These are phyloP conservation scores for Phylloscopus trochilus DNA, from an alignment of 2,113 vertebrate species.

Conservation along the genomic window DNA sequence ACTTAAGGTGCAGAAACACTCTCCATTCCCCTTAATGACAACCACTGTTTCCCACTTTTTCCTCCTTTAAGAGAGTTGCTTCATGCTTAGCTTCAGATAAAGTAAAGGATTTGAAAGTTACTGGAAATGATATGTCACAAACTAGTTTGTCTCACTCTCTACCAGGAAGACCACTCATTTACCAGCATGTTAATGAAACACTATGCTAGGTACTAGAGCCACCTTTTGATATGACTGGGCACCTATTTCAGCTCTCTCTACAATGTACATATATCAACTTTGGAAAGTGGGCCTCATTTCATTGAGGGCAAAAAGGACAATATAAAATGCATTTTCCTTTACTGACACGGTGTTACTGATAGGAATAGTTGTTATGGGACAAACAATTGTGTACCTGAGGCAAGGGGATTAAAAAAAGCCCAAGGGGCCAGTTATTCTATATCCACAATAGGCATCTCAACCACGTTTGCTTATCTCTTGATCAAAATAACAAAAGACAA, in stretches of 20 bases:
- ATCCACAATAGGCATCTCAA: neutral
- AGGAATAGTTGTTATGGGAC: neutral
- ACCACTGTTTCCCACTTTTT: neutral
- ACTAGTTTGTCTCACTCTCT: neutral
- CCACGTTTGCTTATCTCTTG: neutral
- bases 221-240: neutral
- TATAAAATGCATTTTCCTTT: neutral
- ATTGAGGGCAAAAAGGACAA: neutral
- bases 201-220: neutral
- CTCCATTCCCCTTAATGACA: neutral
- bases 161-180: neutral
- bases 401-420: neutral
- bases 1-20: neutral
- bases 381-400: neutral
- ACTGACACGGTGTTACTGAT: neutral
- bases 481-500: constrained; percentile 44
- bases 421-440: neutral
- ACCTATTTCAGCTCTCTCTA: neutral
- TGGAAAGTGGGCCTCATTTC: neutral
- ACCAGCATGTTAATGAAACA: neutral
- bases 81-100: neutral
- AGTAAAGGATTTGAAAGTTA: neutral
- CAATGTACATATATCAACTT: rapidly evolving
- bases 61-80: neutral
- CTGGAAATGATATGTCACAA: neutral